Base-by-base conservation (phyloP, 2,888 invertebrate genomes). In the Anorthoa munda region DNA sequence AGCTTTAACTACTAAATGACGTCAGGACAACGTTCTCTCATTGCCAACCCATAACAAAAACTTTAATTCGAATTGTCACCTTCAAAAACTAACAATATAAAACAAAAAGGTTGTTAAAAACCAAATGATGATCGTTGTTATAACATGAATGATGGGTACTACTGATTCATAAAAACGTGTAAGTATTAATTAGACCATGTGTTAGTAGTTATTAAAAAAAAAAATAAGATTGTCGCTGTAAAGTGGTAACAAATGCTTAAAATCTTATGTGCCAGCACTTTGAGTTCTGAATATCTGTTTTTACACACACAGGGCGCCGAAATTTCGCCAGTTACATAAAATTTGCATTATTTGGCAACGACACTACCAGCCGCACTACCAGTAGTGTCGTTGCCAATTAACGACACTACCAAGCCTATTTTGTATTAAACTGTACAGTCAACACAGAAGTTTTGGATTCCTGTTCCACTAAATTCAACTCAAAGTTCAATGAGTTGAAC, bases 11-110 rank as follows among this genome's bases (percentile, higher is more conserved):
- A 55, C 2, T 26, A 51, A 26, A 55, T 67, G 56, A 68, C 67
- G 23, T 65, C 64, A 75, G 11, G n/a, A 31, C 50, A 60, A 51
- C 13, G 21, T n/a, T 67, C 39, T 61, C 56, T 39, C 58, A 64
- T 70, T 70, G 51, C 50, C 56, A 51, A 21, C 26, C 4, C 13
- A 56, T 48, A 9, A 80, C 58, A 81, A 79, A 75, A 78, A 81
- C 50, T 23, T 66, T 76, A 60, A 81, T 75, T 72, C n/a, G 12
- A 58, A 67, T 82, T 64, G 66, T 82, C 79, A 77, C 80, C 82
- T 72, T 80, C 77, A 81, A 67, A 67, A 66, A 50, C 5, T 2
- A 46, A 72, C 51, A 76, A 53, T 70, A 70, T 75, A 21, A 56
- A 55, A 66, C 46, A 63, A 82, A 73, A 75, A 64, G 31, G 7